These are phyloP conservation scores for Galemys pyrenaicus DNA, from an alignment of 2,113 vertebrate species.

Conservation along the genomic window DNA sequence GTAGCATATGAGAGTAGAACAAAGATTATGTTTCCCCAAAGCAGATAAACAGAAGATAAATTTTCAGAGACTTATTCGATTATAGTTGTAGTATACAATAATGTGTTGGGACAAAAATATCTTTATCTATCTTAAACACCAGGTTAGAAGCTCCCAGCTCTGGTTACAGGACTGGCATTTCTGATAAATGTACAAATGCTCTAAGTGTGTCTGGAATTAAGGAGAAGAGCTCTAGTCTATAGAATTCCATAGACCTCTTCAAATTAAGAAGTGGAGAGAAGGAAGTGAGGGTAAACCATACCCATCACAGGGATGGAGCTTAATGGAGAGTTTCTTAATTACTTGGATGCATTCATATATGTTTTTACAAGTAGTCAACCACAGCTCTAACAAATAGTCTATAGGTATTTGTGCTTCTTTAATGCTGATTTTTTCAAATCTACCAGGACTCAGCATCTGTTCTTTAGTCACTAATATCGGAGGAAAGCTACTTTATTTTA, in stretches of 20 bases:
- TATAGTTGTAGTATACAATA: neutral
- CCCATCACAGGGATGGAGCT: neutral
- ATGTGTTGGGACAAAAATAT: neutral
- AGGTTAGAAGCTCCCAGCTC: neutral
- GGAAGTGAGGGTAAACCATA: neutral
- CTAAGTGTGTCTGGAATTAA: neutral
- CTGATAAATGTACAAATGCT: neutral
- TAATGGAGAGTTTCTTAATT: neutral
- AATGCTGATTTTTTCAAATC: neutral
- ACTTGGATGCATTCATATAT: neutral
- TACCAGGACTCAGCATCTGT: neutral
- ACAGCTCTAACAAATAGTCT: neutral
- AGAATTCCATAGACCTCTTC: neutral
- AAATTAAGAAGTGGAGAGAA: neutral
- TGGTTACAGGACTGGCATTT: neutral
- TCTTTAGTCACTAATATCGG: neutral
- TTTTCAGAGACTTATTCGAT: slow-evolving; percentile 28
- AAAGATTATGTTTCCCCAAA: neutral
- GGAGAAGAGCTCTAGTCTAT: neutral
- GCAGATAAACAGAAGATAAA: slow-evolving; percentile 36
- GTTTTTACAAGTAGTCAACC: neutral
- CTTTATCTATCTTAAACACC: neutral
- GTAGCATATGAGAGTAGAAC: neutral
- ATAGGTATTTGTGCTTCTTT: neutral
- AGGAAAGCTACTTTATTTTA: neutral